Base-by-base conservation (phyloP, 23 tunicate species). In the Ascidia mentula region DNA sequence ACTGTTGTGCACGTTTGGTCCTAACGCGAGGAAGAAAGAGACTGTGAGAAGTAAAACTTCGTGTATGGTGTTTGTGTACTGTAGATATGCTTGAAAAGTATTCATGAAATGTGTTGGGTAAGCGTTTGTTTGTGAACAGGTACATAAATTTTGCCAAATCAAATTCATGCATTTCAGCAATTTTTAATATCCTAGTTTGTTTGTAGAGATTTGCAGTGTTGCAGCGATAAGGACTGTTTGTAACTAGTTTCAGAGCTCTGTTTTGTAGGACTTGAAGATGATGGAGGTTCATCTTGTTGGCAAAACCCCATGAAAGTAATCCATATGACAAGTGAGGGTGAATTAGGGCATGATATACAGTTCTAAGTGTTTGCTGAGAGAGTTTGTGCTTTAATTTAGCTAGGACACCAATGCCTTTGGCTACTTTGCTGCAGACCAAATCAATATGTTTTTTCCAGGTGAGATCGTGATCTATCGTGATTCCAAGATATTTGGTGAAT, bases 231-330 rank as follows among this genome's bases (percentile, higher is more conserved):
- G 75, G 39, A 71, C 38, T 34, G 38, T 71, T 71, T 71, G 65
- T 53, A 53, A 71, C 31, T 18, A 18, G 20, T 71, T 71, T 71
- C 18, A 34, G 18, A 22, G 31, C 39, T 31, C 39, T 26, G 75
- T 34, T 71, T 71, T 71, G 38, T 28, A 34, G 75, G 30, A 34
- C 31, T 71, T 20, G n/a, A 20, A 71, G 30, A 28, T 26, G 38
- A 34, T 71, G 75, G 35, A 71, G 39, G 31, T 71, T 34, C 38
- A n/a, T 34, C 39, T 36, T 34, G 31, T 34, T 34, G 30, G 75
- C 75, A 34, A 34, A 34, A 22, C 75, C 75, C 75, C 75, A 71
- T 22, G 38, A 34, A 34, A 71, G 75, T 18, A 71, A 31, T n/a
- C 38, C 38, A 71, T 71, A 71, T 36, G 18, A 36, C 18, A 71